Base-by-base conservation (phyloP, 2,888 invertebrate genomes). In the Drosophila buzzatii region DNA sequence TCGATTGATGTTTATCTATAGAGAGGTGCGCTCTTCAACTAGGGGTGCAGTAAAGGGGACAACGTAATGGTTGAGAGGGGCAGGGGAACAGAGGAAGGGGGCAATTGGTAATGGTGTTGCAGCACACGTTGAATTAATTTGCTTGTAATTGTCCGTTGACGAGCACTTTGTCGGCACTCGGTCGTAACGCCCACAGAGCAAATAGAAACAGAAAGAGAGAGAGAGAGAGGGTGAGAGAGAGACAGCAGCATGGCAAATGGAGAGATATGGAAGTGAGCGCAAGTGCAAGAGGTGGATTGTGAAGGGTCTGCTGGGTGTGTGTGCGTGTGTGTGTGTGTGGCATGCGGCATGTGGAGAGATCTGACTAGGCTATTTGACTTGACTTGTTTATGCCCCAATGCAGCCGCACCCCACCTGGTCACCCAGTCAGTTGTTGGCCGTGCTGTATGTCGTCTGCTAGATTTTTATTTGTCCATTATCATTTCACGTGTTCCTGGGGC, bases 141-240 rank as follows among this genome's bases (percentile, higher is more conserved):
- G 82, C 82, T 86, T 85, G 84, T 85, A 89, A 89, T 89, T 85
- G 89, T 89, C 73, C 76, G 73, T 86, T 86, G 89, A 85, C 87
- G 79, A 86, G 89, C 89, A 81, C 84, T 84, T 89, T 84, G 84
- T 86, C 87, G 84, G 84, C 89, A 80, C 72, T 70, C 65, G 74
- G 42, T 57, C 70, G 70, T 58, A 76, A 72, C 82, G 73, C 73
- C 76, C 77, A 73, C 85, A 60, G 45, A 45, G 53, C 51, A 74
- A 60, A 74, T 52, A 70, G 27, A 52, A 20, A 44, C 23, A 27
- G 18, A 44, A 47, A 47, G n/a, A 59, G 20, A 18, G 31, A 23
- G 18, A 10, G 23, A 16, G 14, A 12, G 35, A 35, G 45, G 35
- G 16, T 55, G 39, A 27, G 42, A 64, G 16, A 16, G 66, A 6